Conservation (phyloP, 2,888 invertebrate genomes). For the Drosophila mimica region DNA sequence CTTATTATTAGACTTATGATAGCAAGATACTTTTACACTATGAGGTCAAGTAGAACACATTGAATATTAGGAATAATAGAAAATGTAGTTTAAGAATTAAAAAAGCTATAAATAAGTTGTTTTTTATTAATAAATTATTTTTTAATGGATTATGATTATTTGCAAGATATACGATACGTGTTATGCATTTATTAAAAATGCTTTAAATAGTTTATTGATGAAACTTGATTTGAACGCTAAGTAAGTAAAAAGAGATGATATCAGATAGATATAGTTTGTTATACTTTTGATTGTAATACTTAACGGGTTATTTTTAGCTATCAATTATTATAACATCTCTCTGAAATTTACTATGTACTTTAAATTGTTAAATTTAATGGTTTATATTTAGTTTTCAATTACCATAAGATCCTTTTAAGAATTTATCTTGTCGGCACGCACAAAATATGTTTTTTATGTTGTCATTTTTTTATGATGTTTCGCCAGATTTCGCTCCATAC, state of each 20-base stretch:
- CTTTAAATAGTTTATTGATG: neutral
- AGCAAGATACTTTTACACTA: neutral
- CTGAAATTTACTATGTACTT: neutral
- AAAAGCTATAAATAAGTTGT: neutral
- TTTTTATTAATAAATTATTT: neutral
- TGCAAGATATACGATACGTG: neutral
- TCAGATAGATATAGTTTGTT: neutral
- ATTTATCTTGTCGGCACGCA: neutral
- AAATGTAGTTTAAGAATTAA: neutral
- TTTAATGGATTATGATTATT: too few species aligned
- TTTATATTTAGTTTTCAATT: neutral
- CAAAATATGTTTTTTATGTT: constrained; percentile 3
- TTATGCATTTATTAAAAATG: neutral
- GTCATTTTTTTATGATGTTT: constrained; percentile 46
- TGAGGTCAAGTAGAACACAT: neutral
- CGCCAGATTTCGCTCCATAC: constrained; percentile 85
- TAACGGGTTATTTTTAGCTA: neutral
- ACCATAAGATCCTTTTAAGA: neutral
- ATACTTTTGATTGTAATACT: neutral
- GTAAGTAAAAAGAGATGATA: neutral
- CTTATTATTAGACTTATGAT: constrained; percentile 1
- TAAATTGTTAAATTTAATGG: neutral
- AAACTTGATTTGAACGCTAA: neutral
- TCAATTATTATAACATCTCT: neutral
- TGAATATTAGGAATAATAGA: neutral